Conservation (phyloP, 2,797 vertebrate species). For the Myotis myotis region DNA sequence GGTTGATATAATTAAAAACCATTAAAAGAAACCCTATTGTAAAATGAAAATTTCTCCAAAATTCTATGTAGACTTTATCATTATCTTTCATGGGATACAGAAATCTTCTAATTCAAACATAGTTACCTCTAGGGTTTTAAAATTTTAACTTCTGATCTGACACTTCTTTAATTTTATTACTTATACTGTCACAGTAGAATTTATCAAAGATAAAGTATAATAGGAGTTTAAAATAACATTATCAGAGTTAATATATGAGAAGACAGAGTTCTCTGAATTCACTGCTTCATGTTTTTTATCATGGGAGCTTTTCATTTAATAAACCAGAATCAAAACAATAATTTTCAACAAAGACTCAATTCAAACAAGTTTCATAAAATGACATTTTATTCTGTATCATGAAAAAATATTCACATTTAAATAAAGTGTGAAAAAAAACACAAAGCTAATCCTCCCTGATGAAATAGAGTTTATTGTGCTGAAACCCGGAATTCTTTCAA, state of each 20-base stretch:
- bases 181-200: background rate
- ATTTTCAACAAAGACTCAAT: conserved; percentile 67
- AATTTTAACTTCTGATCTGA: conserved; percentile 1
- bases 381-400: conserved; percentile 87
- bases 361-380: conserved; percentile 84
- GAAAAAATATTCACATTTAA: conserved; percentile 88
- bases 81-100: conserved; percentile 22
- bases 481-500: conserved; percentile 83
- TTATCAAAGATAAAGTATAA: conserved; percentile 9
- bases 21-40: background rate
- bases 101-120: background rate
- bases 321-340: conserved; percentile 36
- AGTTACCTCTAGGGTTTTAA: background rate
- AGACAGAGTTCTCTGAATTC: background rate
- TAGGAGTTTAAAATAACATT: background rate
- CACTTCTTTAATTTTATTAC: background rate
- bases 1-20: background rate
- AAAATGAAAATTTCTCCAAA: background rate
- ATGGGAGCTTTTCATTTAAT: background rate
- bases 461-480: conserved; percentile 87
- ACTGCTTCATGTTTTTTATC: background rate
- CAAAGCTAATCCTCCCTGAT: conserved; percentile 85
- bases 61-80: conserved; percentile 14
- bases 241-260: conserved; percentile 8
- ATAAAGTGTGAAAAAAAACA: conserved; percentile 81